These are phyloP conservation scores for Mus musculus DNA, from an alignment of 2,113 vertebrate species.

Conservation along the genomic window DNA sequence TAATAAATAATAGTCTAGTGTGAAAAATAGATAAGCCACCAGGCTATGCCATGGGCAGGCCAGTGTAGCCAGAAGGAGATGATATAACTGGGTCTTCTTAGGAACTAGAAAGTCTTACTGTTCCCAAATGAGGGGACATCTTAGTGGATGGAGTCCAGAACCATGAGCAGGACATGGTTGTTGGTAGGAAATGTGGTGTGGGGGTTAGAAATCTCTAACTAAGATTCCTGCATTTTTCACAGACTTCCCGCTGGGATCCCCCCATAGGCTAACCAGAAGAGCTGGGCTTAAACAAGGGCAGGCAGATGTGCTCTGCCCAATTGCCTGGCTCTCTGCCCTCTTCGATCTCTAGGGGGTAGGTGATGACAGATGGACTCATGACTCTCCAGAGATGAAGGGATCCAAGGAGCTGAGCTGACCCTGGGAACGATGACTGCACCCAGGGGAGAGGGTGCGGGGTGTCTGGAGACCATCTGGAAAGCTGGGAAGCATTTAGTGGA, in stretches of 20 bases:
- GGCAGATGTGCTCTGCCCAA: constrained; percentile 73
- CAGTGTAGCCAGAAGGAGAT: background rate
- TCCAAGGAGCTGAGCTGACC: constrained; percentile 76
- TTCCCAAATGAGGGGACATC: constrained; percentile 15
- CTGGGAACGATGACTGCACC: constrained; percentile 75
- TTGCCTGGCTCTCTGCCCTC: constrained; percentile 75
- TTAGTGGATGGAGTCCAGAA: constrained; percentile 9
- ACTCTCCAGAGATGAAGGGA: constrained; percentile 70
- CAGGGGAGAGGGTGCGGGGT: constrained; percentile 79
- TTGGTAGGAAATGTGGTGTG: background rate
- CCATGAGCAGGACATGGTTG: background rate
- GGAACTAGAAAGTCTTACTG: constrained; percentile 31
- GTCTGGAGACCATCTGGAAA: constrained; percentile 83
- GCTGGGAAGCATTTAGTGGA: constrained; percentile 78
- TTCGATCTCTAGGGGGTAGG: constrained; percentile 59
- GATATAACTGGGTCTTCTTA: background rate
- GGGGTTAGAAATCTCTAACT: background rate
- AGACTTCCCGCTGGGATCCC: constrained; percentile 50
- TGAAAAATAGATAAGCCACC: background rate
- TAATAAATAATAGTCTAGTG: background rate
- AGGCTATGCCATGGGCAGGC: background rate
- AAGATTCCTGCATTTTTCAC: constrained; percentile 41
- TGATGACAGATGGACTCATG: constrained; percentile 82
- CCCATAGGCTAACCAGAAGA: constrained; percentile 71
- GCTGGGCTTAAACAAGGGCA: constrained; percentile 55